A percentile compares a stretch with the other conserved stretches of the same genome.
Conservation (phyloP, 2,888 invertebrate genomes). For the Hirtodrosophila cameraria region DNA sequence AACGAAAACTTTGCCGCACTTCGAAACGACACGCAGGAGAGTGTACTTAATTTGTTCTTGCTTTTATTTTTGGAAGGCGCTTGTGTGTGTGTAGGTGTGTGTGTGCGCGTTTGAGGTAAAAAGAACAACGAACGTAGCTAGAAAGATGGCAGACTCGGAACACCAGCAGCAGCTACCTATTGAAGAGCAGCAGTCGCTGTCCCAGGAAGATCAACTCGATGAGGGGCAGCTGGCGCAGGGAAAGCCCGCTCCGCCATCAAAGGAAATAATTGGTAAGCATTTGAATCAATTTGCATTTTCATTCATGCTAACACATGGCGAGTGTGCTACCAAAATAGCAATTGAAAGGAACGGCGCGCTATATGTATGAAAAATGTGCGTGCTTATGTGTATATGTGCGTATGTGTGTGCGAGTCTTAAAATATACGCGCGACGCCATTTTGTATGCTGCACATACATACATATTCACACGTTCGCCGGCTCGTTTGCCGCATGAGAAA, state of each 20-base stretch:
- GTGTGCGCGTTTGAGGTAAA: conserved; percentile 50
- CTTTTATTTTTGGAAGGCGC: conserved; percentile 65
- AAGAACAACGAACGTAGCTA: conserved; percentile 55
- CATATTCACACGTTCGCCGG: conserved; percentile 56
- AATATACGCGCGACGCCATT: conserved; percentile 81
- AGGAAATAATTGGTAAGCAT: conserved; percentile 92
- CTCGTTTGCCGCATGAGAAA: conserved; percentile 60
- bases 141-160: conserved; percentile 96
- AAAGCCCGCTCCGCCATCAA: conserved; percentile 85
- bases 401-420: conserved; percentile 74
- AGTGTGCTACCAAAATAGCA: conserved; percentile 71
- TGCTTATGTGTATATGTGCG: conserved; percentile 24
- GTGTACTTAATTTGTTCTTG: conserved; percentile 56
- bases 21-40: conserved; percentile 35
- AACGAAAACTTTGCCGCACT: conserved; percentile 50
- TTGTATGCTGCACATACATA: conserved; percentile 68
- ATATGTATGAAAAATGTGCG: conserved; percentile 17
- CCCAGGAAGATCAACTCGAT: conserved; percentile 81
- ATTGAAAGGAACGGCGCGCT: conserved; percentile 49
- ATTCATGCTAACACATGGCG: conserved; percentile 64
- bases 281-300: conserved; percentile 52
- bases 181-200: conserved; percentile 85
- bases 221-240: conserved; percentile 79
- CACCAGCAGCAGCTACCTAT: conserved; percentile 84
- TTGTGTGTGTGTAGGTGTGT: conserved; percentile 37